Evolutionary conservation across 2,888 invertebrate genomes (phyloP), one percentile per base, ranked within the genome.

Genomic region (Lasiommata megera): DNA sequence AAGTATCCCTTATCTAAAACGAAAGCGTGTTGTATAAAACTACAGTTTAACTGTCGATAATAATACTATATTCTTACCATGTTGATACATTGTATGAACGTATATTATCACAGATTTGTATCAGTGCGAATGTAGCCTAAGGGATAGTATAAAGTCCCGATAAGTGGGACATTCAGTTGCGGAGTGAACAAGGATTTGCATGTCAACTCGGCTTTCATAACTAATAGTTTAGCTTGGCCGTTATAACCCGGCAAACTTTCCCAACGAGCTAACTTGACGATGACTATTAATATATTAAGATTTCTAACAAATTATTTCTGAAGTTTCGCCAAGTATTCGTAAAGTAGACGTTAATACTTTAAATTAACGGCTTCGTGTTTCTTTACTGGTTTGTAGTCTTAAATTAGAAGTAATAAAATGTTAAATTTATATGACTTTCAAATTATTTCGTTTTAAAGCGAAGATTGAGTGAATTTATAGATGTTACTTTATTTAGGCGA

Each of bases 161-260:
- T 62, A 65, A 64, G 64, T 60, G 58, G 60, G 54, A 60, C 61
- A 65, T 63, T 58, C 61, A 60, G 64, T 58, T 54, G 53, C 54
- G 59, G 63, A 66, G 61, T 65, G 79, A 80, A 74, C 77, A 70
- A 74, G 79, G 84, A 88, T 86, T 88, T 88, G 83, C 86, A 84
- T 87, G 82, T 82, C 83, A 86, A 84, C 83, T 84, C 76, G 71
- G 80, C 82, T 85, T 82, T 80, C 80, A 79, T 84, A 82, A 86
- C 80, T 88, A 84, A 84, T 73, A 72, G 71, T 72, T 71, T 80
- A 82, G 80, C 81, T 80, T 77, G 75, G 75, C 81, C 74, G 70
- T 79, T 80, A 82, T 80, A 80, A 80, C 75, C 75, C 73, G 69
- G 65, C 66, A 65, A 82, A 80, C 74, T 82, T 81, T 67, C 72